Evolutionary conservation across 2,888 invertebrate species (phyloP).

Genomic region (Stenotaenia linearis): DNA sequence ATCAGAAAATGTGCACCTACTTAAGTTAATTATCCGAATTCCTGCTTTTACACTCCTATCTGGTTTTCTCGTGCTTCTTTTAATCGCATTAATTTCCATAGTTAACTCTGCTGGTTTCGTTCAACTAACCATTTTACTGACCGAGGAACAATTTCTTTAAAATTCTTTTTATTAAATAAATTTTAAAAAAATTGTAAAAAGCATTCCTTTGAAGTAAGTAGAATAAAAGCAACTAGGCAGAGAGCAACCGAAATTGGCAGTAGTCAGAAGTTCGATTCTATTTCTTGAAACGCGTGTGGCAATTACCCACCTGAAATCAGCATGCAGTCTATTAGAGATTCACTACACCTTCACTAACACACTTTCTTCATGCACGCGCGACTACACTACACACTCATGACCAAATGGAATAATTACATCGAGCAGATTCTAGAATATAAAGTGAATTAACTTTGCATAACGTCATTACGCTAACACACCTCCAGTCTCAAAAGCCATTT

Average conservation of each 20-base stretch:
- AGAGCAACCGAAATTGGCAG: not conserved
- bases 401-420: slow-evolving; percentile 19
- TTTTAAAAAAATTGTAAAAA: too few species aligned
- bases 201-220: too few species aligned
- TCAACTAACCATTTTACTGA: not conserved
- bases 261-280: not conserved
- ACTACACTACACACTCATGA: slow-evolving; percentile 3
- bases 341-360: slow-evolving; percentile 19
- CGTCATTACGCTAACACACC: slow-evolving; percentile 15
- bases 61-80: not conserved
- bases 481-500: slow-evolving; percentile 11
- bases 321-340: slow-evolving; percentile 12
- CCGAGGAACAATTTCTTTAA: too few species aligned
- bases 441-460: slow-evolving; percentile 19
- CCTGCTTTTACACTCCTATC: not conserved
- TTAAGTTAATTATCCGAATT: not conserved
- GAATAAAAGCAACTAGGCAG: too few species aligned
- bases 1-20: not conserved
- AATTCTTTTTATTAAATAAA: too few species aligned
- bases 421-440: slow-evolving; percentile 19
- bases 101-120: not conserved
- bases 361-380: slow-evolving; percentile 19
- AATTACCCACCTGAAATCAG: slow-evolving; percentile 19
- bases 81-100: slow-evolving; percentile 15
- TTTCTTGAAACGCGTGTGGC: not conserved